Evolutionary conservation across 2,797 vertebrate species (phyloP).

Genomic region (Sebastes diaconus): DNA sequence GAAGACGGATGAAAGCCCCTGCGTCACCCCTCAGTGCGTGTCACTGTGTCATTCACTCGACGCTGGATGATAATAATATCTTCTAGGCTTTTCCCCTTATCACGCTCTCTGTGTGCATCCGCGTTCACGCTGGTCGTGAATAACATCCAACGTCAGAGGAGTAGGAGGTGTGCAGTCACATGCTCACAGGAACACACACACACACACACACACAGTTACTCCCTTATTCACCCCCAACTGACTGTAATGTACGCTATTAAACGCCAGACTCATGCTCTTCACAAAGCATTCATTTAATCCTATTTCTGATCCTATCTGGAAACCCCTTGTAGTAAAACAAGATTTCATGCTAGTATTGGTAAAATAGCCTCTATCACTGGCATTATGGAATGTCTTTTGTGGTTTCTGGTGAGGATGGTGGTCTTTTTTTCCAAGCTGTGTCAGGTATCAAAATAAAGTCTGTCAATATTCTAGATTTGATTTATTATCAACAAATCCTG

Average conservation of each 20-base stretch:
- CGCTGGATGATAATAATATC: conserved; percentile 48
- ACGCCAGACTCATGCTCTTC: conserved; percentile 3
- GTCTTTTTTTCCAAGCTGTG: not conserved
- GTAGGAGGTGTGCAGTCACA: conserved; percentile 36
- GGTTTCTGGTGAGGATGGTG: not conserved
- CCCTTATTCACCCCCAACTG: not conserved
- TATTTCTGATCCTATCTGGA: not conserved
- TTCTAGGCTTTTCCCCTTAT: conserved; percentile 50
- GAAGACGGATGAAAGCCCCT: conserved; percentile 50
- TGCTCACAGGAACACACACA: conserved; percentile 1
- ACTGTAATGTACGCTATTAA: not conserved
- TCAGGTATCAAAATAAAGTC: not conserved
- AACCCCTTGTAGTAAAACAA: not conserved
- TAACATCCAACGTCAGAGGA: conserved; percentile 46
- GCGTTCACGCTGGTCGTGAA: conserved; percentile 24
- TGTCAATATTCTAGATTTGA: not conserved
- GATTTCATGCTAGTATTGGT: not conserved
- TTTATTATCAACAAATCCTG: not conserved
- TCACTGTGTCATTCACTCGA: conserved; percentile 69
- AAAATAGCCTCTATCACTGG: not conserved
- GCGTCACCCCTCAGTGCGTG: conserved; percentile 67
- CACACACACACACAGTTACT: not conserved
- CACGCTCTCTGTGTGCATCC: conserved; percentile 11
- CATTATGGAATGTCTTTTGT: not conserved
- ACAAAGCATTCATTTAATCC: conserved; percentile 6